phyloP scores from a whole-genome alignment of 2,888 invertebrate species.

The Proisotoma minuta region DNA sequence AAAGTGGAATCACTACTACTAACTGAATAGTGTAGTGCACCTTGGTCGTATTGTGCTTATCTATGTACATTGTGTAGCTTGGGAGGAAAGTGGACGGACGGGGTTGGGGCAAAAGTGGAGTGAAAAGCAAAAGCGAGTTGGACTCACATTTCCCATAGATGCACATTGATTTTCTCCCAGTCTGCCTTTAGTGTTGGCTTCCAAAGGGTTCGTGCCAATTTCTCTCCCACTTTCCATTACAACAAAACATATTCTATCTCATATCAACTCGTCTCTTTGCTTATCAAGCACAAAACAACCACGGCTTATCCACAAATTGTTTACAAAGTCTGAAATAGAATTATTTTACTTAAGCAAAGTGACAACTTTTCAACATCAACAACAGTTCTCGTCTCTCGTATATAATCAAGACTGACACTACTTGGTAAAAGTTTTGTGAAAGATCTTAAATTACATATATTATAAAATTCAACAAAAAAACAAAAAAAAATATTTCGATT shows the following conservation, averaged over 20 bases:
- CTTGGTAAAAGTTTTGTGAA: too few relatives aligned
- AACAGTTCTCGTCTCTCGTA: too few relatives aligned
- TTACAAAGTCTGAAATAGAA: too few relatives aligned
- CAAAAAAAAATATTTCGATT: too few relatives aligned
- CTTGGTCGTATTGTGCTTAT: neutral
- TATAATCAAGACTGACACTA: too few relatives aligned
- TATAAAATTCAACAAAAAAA: too few relatives aligned
- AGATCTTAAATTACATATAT: too few relatives aligned
- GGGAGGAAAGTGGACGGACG: neutral
- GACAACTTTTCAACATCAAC: too few relatives aligned
- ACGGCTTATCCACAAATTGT: too few relatives aligned
- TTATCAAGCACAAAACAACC: too few relatives aligned
- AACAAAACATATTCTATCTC: neutral
- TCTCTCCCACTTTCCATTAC: constrained; percentile 6
- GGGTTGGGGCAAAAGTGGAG: constrained; percentile 14
- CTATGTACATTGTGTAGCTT: neutral
- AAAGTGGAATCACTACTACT: neutral
- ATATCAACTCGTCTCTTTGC: neutral
- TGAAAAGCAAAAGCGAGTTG: constrained; percentile 2
- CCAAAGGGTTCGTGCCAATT: constrained; percentile 22
- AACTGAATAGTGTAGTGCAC: neutral
- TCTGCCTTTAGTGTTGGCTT: constrained; percentile 24
- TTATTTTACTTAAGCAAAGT: too few relatives aligned
- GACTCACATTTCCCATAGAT: constrained; percentile 16
- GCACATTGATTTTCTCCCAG: constrained; percentile 39